Percentiles rank a stretch among this genome's conserved stretches.
Conservation (phyloP, 2,113 vertebrate genomes). For the Ia io region DNA sequence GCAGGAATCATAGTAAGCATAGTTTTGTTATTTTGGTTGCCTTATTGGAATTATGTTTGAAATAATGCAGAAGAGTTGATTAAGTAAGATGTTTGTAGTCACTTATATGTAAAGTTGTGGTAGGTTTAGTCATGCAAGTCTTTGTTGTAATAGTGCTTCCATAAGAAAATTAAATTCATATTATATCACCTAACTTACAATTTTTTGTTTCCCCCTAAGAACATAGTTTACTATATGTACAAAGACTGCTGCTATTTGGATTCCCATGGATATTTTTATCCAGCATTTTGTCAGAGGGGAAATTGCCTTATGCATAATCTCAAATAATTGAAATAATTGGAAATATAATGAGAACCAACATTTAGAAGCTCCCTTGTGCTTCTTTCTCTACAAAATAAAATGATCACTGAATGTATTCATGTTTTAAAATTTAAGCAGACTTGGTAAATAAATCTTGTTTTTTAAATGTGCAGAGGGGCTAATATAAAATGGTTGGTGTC, state of each 20-base stretch:
- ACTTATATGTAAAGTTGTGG: conserved; percentile 1
- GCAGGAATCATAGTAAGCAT: not conserved
- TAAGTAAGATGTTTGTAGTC: conserved; percentile 15
- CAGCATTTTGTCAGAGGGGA: conserved; percentile 62
- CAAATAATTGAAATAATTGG: conserved; percentile 75
- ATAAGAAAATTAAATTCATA: conserved; percentile 37
- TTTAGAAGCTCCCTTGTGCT: conserved; percentile 60
- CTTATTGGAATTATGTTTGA: conserved; percentile 9
- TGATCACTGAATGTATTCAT: conserved; percentile 48
- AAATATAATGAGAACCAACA: conserved; percentile 62
- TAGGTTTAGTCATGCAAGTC: not conserved
- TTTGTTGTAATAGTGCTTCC: conserved; percentile 38
- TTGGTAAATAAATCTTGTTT: conserved; percentile 61
- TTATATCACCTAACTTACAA: conserved; percentile 2
- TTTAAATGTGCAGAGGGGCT: conserved; percentile 30
- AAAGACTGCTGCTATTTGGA: conserved; percentile 35
- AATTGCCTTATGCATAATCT: conserved; percentile 65
- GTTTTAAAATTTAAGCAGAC: conserved; percentile 62
- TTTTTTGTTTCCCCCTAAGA: not conserved
- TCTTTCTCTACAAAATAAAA: conserved; percentile 62
- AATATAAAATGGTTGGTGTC: conserved; percentile 18
- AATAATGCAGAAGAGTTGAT: not conserved
- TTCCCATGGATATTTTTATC: conserved; percentile 61
- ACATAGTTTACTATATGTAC: conserved; percentile 44
- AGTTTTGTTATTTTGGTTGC: conserved; percentile 24